phyloP scores from a whole-genome alignment of 2,797 vertebrate genomes.

The Characodon lateralis region DNA sequence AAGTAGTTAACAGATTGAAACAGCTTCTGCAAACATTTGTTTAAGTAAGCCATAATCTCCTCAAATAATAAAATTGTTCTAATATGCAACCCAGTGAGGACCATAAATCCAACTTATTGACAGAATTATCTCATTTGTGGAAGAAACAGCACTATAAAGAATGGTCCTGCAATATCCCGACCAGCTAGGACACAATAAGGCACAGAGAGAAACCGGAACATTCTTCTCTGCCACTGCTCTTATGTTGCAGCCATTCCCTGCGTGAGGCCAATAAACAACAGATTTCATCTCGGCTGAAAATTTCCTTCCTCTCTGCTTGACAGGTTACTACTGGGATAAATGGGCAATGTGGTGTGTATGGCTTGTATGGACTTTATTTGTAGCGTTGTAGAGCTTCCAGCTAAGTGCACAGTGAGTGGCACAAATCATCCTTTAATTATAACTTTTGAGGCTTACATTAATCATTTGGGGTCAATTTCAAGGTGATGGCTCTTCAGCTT shows the following conservation, averaged over 20 bases:
- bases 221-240: conserved; percentile 17
- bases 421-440: conserved; percentile 76
- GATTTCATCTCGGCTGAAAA: conserved; percentile 62
- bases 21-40: not conserved
- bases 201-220: conserved; percentile 15
- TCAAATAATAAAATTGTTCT: conserved; percentile 25
- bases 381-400: conserved; percentile 33
- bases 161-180: not conserved
- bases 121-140: not conserved
- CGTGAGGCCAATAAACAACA: conserved; percentile 65
- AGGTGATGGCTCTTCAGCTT: conserved; percentile 32
- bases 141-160: not conserved
- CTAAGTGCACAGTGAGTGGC: conserved; percentile 45
- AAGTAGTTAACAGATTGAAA: conserved; percentile 1
- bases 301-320: conserved; percentile 32
- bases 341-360: conserved; percentile 12
- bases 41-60: conserved; percentile 6
- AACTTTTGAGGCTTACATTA: conserved; percentile 38
- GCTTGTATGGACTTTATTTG: conserved; percentile 44
- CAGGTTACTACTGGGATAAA: conserved; percentile 56
- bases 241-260: conserved; percentile 36
- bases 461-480: conserved; percentile 7
- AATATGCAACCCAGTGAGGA: not conserved
- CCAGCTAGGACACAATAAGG: conserved; percentile 6
- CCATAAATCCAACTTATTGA: not conserved